Conservation (phyloP, 2,113 vertebrate genomes). For the Dromaius novaehollandiae region DNA sequence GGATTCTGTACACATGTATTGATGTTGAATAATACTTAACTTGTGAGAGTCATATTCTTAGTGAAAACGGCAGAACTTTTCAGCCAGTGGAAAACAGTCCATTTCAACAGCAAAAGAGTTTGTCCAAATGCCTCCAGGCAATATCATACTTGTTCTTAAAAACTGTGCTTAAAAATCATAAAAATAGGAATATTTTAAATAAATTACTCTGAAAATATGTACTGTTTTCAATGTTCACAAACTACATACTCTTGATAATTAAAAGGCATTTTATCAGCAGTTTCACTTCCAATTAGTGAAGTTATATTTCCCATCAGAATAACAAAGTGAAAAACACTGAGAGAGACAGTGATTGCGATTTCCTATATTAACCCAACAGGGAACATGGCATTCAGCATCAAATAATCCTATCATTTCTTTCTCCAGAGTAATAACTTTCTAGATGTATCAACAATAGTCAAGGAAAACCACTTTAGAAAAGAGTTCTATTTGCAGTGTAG, state of each 20-base stretch:
- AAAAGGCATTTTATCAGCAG: conserved; percentile 26
- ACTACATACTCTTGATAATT: conserved; percentile 2
- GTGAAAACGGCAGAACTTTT: neutral
- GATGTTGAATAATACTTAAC: neutral
- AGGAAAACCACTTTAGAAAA: conserved; percentile 20
- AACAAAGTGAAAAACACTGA: conserved; percentile 2
- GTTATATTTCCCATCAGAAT: neutral
- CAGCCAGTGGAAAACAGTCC: neutral
- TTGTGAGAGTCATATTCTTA: neutral
- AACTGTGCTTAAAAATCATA: neutral
- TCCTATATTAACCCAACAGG: neutral
- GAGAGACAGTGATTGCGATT: neutral
- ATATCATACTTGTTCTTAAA: neutral
- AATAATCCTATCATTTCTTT: neutral
- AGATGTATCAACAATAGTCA: neutral
- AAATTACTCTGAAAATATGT: neutral
- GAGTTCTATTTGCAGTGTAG: conserved; percentile 10
- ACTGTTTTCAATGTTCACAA: neutral
- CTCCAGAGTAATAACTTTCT: conserved; percentile 27
- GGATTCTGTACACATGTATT: neutral
- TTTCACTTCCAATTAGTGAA: conserved; percentile 14
- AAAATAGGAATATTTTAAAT: neutral
- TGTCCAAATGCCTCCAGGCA: neutral
- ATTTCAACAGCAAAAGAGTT: neutral
- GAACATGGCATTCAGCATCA: neutral